Conservation (phyloP, 2,797 vertebrate genomes). For the Sebastes hubbsi region DNA sequence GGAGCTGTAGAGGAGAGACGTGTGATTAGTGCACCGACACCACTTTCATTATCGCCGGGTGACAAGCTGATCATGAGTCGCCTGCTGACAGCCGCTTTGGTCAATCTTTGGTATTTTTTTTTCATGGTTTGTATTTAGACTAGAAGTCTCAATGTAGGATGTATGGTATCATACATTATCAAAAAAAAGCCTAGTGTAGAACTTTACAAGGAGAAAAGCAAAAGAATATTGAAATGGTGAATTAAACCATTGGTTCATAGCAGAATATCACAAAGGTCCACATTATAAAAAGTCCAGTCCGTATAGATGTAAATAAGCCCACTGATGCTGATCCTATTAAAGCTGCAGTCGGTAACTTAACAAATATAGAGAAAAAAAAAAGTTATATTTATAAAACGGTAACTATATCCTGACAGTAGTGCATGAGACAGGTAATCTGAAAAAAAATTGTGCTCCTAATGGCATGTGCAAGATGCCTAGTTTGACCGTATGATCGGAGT, state of each 20-base stretch:
- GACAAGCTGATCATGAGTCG: conserved; percentile 31
- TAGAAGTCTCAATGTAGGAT: conserved; percentile 14
- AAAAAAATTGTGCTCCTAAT: too few relatives aligned
- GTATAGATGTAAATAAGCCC: background rate
- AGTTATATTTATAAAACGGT: too few relatives aligned
- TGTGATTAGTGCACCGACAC: background rate
- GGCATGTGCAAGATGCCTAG: too few relatives aligned
- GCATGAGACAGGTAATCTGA: too few relatives aligned
- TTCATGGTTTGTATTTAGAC: conserved; percentile 20
- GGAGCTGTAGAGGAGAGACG: conserved; percentile 86
- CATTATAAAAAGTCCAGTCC: background rate
- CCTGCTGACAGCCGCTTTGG: conserved; percentile 23
- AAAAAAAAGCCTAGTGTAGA: background rate
- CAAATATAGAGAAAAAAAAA: too few relatives aligned
- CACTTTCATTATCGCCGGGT: background rate
- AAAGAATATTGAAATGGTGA: conserved; percentile 39
- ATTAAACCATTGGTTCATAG: conserved; percentile 33
- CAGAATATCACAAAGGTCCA: conserved; percentile 57
- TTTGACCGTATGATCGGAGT: too few relatives aligned
- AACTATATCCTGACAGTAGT: too few relatives aligned
- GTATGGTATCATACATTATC: conserved; percentile 19
- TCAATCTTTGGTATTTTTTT: conserved; percentile 22
- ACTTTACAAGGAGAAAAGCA: conserved; percentile 13
- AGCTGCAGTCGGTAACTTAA: too few relatives aligned
- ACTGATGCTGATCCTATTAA: conserved; percentile 28